A percentile compares a stretch with the other conserved stretches of the same genome.
Conservation (phyloP, 2,113 vertebrate species). For the Platanista minor region DNA sequence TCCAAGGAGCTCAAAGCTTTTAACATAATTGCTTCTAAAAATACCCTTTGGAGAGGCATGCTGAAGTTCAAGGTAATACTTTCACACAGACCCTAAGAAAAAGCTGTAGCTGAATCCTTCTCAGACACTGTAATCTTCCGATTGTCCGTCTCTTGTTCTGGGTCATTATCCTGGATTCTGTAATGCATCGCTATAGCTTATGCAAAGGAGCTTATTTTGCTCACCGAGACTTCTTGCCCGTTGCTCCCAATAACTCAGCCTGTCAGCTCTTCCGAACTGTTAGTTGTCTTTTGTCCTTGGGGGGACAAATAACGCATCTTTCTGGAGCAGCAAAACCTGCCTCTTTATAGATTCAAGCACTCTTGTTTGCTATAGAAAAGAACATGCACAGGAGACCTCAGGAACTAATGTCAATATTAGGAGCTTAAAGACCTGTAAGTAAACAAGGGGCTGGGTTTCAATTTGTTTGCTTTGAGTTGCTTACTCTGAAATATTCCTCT, state of each 20-base stretch:
- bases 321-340: background rate
- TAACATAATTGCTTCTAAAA: conserved; percentile 70
- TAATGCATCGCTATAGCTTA: background rate
- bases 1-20: conserved; percentile 48
- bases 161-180: background rate
- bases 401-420: background rate
- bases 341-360: background rate
- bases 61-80: conserved; percentile 30
- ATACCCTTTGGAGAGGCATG: conserved; percentile 32
- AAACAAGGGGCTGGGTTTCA: background rate
- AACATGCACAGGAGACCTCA: background rate
- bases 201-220: background rate
- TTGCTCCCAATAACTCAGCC: background rate
- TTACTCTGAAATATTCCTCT: background rate
- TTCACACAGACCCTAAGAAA: background rate
- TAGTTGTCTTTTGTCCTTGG: background rate
- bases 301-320: background rate
- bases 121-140: background rate
- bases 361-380: background rate
- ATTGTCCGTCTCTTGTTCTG: background rate
- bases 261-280: background rate
- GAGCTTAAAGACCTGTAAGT: conserved; percentile 59
- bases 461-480: background rate
- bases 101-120: background rate
- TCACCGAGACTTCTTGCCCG: background rate